Evolutionary conservation across 2,797 vertebrate species (phyloP).

Genomic region (Tamandua tetradactyla): DNA sequence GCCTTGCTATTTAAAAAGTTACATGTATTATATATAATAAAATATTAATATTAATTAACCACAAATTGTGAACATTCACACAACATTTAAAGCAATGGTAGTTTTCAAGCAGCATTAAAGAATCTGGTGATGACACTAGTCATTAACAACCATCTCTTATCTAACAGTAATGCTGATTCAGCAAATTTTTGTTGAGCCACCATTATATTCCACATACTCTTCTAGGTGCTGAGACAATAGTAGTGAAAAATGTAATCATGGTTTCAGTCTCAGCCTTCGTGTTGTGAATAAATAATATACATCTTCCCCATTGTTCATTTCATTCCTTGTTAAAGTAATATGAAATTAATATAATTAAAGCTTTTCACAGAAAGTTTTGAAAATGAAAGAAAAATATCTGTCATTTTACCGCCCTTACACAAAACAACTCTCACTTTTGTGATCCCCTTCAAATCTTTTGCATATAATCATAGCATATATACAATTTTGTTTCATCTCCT

Average conservation of each 20-base stretch:
- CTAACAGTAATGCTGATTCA: not conserved
- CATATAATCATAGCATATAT: not conserved
- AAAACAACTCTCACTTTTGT: not conserved
- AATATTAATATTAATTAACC: not conserved
- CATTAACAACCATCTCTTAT: not conserved
- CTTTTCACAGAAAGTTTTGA: not conserved
- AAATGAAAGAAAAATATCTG: not conserved
- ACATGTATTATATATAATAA: not conserved
- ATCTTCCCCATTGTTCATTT: not conserved
- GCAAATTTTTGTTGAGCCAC: not conserved
- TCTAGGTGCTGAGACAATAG: not conserved
- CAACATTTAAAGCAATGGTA: not conserved
- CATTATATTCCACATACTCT: not conserved
- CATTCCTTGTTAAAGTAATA: conserved; percentile 28
- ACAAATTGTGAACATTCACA: not conserved
- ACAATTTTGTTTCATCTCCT: not conserved
- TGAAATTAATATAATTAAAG: not conserved
- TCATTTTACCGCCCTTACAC: not conserved
- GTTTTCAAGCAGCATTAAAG: not conserved
- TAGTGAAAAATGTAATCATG: not conserved
- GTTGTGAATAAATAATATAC: not conserved
- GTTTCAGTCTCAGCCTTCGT: not conserved
- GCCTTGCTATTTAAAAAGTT: conserved; percentile 15
- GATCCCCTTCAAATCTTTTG: not conserved
- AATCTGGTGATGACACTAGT: not conserved